Evolutionary conservation across 2,888 invertebrate species (phyloP).

Genomic region (Theretra japonica): DNA sequence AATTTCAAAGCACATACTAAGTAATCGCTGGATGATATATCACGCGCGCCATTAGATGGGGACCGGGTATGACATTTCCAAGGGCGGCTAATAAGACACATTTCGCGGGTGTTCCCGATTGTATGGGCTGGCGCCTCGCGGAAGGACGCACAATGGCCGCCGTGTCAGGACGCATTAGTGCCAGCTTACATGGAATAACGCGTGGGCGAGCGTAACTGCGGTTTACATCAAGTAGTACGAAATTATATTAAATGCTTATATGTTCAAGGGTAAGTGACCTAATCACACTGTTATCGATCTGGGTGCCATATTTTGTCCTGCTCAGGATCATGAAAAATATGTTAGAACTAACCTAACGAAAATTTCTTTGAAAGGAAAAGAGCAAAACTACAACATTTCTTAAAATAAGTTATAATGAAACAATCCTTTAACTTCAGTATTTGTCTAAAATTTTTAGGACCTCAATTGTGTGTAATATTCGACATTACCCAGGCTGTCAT

Average conservation of each 20-base stretch:
- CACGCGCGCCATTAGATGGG: not conserved
- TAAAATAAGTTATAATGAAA: no score
- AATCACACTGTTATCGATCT: not conserved
- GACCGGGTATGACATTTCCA: slow-evolving; percentile 60
- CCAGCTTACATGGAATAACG: slow-evolving; percentile 52
- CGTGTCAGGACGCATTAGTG: slow-evolving; percentile 51
- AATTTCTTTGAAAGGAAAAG: no score
- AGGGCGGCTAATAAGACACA: slow-evolving; percentile 72
- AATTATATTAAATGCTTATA: no score
- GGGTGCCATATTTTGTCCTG: no score
- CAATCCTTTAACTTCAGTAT: no score
- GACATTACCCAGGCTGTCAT: no score
- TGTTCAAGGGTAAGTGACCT: not conserved
- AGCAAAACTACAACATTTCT: no score
- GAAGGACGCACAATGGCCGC: slow-evolving; percentile 69
- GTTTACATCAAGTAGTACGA: not conserved
- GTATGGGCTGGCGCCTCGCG: slow-evolving; percentile 67
- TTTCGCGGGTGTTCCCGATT: slow-evolving; percentile 66
- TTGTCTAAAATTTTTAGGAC: no score
- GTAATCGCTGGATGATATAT: slow-evolving; percentile 6
- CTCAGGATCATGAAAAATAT: no score
- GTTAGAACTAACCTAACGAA: no score
- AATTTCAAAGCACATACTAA: not conserved
- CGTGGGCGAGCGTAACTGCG: slow-evolving; percentile 34
- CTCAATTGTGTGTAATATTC: no score